Evolutionary conservation across 2,113 vertebrate species (phyloP).

Genomic region (Antennarius striatus): DNA sequence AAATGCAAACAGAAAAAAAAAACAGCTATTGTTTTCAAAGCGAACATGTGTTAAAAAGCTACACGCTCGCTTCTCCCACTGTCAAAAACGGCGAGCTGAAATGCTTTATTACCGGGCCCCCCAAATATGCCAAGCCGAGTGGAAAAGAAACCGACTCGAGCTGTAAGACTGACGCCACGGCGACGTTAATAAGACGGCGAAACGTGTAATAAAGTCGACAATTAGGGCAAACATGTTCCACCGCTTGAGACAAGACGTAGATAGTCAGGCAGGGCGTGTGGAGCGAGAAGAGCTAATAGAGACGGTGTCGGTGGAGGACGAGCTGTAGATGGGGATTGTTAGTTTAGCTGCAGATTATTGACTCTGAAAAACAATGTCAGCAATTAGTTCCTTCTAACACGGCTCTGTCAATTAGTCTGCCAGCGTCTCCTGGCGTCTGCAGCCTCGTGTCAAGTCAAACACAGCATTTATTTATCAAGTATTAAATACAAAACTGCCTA

Average conservation of each 20-base stretch:
- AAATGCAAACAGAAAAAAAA: slow-evolving; percentile 64
- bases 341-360: slow-evolving; percentile 74
- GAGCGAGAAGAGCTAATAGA: slow-evolving; percentile 69
- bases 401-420: slow-evolving; percentile 58
- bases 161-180: slow-evolving; percentile 59
- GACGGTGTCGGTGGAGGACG: slow-evolving; percentile 29
- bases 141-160: slow-evolving; percentile 75
- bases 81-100: slow-evolving; percentile 71
- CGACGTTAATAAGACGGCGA: slow-evolving; percentile 75
- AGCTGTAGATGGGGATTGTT: slow-evolving; percentile 48
- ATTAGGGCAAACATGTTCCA: slow-evolving; percentile 81
- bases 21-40: slow-evolving; percentile 84
- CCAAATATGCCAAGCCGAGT: slow-evolving; percentile 78
- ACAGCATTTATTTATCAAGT: slow-evolving; percentile 52
- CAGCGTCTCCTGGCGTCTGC: slow-evolving; percentile 50
- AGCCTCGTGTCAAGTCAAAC: slow-evolving; percentile 43
- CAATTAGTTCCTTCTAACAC: slow-evolving; percentile 63
- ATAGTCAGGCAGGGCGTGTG: slow-evolving; percentile 63
- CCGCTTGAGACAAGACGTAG: slow-evolving; percentile 71
- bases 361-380: slow-evolving; percentile 71
- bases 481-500: slow-evolving; percentile 50
- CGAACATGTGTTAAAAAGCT: slow-evolving; percentile 80
- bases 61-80: slow-evolving; percentile 68
- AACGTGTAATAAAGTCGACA: slow-evolving; percentile 84
- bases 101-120: slow-evolving; percentile 75